A percentile compares a stretch with the other conserved stretches of the same genome.
Evolutionary conservation across 2,797 vertebrate species (phyloP).

Genomic region (Centroberyx gerrardi): DNA sequence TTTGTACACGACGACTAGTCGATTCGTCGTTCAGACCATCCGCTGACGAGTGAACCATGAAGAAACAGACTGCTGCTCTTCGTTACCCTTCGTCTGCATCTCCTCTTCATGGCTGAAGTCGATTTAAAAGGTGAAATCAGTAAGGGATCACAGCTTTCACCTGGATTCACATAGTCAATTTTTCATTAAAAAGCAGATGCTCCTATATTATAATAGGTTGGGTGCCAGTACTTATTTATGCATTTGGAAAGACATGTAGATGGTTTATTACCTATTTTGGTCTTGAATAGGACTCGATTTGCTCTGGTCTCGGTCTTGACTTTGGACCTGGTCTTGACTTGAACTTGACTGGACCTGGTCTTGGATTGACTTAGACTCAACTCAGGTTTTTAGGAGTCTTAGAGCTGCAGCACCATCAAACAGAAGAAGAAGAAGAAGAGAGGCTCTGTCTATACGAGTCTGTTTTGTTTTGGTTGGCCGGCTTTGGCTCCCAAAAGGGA

Average conservation of each 20-base stretch:
- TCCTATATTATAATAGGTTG: too few species aligned
- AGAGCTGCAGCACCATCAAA: conserved; percentile 12
- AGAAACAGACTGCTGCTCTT: too few species aligned
- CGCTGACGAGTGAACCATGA: too few species aligned
- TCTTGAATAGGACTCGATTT: too few species aligned
- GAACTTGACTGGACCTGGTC: not conserved
- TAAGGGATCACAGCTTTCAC: not conserved
- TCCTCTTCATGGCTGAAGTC: not conserved
- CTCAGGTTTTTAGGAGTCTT: not conserved
- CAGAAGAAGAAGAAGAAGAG: not conserved
- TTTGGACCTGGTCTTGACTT: not conserved
- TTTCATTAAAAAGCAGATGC: too few species aligned
- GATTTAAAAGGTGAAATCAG: not conserved
- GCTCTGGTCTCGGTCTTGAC: too few species aligned
- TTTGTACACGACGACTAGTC: too few species aligned
- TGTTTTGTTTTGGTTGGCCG: conserved; percentile 26
- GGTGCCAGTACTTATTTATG: too few species aligned
- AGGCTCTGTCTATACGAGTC: not conserved
- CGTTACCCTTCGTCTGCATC: not conserved
- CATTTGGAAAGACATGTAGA: not conserved
- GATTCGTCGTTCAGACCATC: too few species aligned
- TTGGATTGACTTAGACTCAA: not conserved
- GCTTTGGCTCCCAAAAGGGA: conserved; percentile 27
- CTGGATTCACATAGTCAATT: not conserved
- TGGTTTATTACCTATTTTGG: not conserved